A percentile compares a stretch with the other conserved stretches of the same genome.
Conservation (phyloP, 1,140 invertebrate species). For the Sarcophaga bullata region DNA sequence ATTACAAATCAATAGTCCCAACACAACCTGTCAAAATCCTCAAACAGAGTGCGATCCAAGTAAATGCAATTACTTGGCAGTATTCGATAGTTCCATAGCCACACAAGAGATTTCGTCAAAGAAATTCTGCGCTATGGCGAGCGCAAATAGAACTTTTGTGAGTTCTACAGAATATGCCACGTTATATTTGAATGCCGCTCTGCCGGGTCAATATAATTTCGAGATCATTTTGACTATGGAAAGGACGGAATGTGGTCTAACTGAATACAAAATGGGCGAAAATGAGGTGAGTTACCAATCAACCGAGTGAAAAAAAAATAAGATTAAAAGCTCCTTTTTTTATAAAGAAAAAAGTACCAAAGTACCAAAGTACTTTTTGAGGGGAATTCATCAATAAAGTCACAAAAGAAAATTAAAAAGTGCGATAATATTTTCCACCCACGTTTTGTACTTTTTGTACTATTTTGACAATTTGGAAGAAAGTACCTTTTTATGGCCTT, state of each 20-base stretch:
- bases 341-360: too few relatives aligned
- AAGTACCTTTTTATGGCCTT: too few relatives aligned
- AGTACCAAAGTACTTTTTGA: too few relatives aligned
- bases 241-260: constrained; percentile 64
- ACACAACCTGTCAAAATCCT: background rate
- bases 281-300: constrained; percentile 43
- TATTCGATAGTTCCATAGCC: constrained; percentile 73
- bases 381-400: too few relatives aligned
- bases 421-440: too few relatives aligned
- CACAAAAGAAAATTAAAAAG: too few relatives aligned
- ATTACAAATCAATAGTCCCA: constrained; percentile 43
- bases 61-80: constrained; percentile 78
- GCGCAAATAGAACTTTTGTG: constrained; percentile 66
- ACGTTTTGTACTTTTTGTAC: too few relatives aligned
- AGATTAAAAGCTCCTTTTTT: background rate
- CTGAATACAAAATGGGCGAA: constrained; percentile 20
- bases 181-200: constrained; percentile 71
- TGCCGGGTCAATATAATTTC: constrained; percentile 69
- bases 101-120: constrained; percentile 67
- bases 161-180: constrained; percentile 69
- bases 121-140: constrained; percentile 69
- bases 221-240: constrained; percentile 68
- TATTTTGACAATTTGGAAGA: too few relatives aligned
- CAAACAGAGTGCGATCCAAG: constrained; percentile 47
- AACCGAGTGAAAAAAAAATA: background rate